phyloP scores from a whole-genome alignment of 2,888 invertebrate genomes.

The Drosophila rellima region DNA sequence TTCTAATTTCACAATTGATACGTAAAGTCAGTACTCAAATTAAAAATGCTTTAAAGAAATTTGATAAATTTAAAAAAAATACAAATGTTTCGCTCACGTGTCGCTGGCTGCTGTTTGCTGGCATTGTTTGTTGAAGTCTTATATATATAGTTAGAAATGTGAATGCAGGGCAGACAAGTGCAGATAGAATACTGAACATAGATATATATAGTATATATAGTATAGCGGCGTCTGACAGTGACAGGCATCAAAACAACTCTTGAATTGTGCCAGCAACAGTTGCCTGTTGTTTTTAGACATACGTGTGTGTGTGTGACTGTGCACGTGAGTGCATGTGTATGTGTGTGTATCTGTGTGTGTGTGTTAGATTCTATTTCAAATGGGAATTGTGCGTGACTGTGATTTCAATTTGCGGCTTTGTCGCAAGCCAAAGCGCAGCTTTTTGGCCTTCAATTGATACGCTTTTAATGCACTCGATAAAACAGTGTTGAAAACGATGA shows the following conservation, averaged over 20 bases:
- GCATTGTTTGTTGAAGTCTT: slow-evolving; percentile 32
- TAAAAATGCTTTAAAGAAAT: slow-evolving; percentile 5
- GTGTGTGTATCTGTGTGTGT: slow-evolving; percentile 2
- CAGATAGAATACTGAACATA: not conserved
- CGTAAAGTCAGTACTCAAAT: not conserved
- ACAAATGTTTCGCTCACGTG: slow-evolving; percentile 35
- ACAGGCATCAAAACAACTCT: slow-evolving; percentile 55
- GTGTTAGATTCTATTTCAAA: slow-evolving; percentile 35
- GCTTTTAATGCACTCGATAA: slow-evolving; percentile 40
- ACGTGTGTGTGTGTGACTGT: not conserved
- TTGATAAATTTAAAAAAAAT: slow-evolving; percentile 4
- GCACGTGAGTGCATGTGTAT: slow-evolving; percentile 3
- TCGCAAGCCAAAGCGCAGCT: slow-evolving; percentile 17
- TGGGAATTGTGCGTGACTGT: slow-evolving; percentile 60
- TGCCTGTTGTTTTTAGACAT: slow-evolving; percentile 42
- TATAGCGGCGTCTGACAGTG: slow-evolving; percentile 49
- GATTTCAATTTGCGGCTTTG: slow-evolving; percentile 64
- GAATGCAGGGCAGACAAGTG: slow-evolving; percentile 12
- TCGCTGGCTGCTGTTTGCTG: slow-evolving; percentile 34
- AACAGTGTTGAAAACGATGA: slow-evolving; percentile 14
- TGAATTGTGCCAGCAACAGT: slow-evolving; percentile 74
- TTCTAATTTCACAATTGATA: not conserved
- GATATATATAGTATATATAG: slow-evolving; percentile 17
- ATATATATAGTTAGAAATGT: slow-evolving; percentile 10
- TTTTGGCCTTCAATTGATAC: slow-evolving; percentile 33